phyloP scores from a whole-genome alignment of 2,113 vertebrate species.

The Scortum barcoo region DNA sequence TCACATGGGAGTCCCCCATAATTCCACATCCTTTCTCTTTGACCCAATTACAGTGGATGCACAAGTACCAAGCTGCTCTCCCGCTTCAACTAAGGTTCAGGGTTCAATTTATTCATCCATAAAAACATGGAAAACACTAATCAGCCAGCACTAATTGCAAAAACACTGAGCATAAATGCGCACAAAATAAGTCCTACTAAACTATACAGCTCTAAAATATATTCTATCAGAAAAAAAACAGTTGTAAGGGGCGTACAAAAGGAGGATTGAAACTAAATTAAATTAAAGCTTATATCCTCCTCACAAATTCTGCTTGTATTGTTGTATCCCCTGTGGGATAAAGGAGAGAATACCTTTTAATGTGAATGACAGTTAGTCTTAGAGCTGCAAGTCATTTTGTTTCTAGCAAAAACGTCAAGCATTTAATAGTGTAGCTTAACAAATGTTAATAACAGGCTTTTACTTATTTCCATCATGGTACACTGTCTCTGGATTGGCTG shows the following conservation, averaged over 20 bases:
- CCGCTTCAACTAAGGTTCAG: neutral
- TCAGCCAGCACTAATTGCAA: neutral
- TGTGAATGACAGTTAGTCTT: neutral
- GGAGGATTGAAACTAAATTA: neutral
- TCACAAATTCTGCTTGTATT: too few relatives aligned
- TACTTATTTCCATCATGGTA: neutral
- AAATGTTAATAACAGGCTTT: neutral
- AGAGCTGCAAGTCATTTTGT: neutral
- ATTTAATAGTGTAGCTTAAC: neutral
- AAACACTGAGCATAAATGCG: neutral
- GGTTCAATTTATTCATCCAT: neutral
- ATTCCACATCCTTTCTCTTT: conserved; percentile 20
- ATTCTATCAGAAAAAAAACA: neutral
- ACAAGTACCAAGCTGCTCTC: too few relatives aligned
- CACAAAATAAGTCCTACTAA: neutral
- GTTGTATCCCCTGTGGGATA: neutral
- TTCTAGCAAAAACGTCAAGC: too few relatives aligned
- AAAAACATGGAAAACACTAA: neutral
- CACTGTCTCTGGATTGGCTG: neutral
- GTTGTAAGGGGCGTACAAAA: too few relatives aligned
- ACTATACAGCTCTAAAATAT: too few relatives aligned
- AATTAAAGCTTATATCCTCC: too few relatives aligned
- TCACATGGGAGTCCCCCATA: conserved; percentile 8
- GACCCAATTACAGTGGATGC: neutral
- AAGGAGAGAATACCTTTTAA: neutral